Evolutionary conservation across 2,797 vertebrate species (phyloP).

Genomic region (Trachops cirrhosus): DNA sequence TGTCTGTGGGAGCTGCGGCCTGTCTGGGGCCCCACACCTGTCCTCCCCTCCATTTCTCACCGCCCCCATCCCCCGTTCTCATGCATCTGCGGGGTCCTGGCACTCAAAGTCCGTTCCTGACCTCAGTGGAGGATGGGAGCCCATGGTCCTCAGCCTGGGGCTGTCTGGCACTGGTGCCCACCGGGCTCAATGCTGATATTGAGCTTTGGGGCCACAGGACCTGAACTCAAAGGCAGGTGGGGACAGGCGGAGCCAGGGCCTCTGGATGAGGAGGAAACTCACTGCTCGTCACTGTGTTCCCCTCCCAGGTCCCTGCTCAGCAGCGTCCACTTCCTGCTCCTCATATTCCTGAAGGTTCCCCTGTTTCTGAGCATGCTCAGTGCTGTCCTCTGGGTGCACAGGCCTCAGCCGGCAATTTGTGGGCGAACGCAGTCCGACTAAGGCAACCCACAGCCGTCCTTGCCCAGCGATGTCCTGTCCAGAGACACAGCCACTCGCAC

Average conservation of each 20-base stretch:
- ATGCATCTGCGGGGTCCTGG: neutral
- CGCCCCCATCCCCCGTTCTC: neutral
- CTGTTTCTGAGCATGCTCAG: constrained; percentile 13
- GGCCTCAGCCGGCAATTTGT: neutral
- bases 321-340: neutral
- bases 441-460: neutral
- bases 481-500: neutral
- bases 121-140: neutral
- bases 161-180: neutral
- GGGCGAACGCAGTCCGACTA: neutral
- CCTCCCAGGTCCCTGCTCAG: neutral
- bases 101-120: neutral
- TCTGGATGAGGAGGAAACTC: neutral
- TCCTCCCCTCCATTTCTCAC: neutral
- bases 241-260: no score
- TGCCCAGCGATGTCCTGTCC: neutral
- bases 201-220: neutral
- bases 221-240: neutral
- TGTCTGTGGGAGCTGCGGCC: neutral
- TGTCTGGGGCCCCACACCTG: neutral
- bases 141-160: neutral
- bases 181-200: neutral
- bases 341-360: constrained; percentile 16
- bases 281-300: fast-evolving
- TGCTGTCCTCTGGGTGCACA: neutral